Evolutionary conservation across 1,140 invertebrate species (phyloP).

Genomic region (Caenorhabditis latens): DNA sequence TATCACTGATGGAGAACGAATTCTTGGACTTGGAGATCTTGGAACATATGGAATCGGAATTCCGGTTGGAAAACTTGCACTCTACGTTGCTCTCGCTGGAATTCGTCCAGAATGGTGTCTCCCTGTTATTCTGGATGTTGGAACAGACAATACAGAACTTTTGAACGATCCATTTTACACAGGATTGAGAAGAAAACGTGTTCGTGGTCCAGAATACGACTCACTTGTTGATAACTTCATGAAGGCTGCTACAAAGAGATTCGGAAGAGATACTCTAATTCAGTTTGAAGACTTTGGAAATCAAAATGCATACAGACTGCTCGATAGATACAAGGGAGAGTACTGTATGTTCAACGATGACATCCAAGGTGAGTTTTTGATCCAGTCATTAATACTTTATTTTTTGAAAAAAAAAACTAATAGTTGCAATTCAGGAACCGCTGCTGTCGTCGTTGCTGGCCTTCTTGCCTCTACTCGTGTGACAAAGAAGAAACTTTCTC

Average conservation of each 20-base stretch:
- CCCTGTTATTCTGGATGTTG: conserved; percentile 91
- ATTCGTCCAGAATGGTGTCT: conserved; percentile 93
- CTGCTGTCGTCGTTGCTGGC: conserved; percentile 91
- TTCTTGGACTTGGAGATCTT: conserved; percentile 92
- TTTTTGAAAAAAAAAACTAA: not conserved
- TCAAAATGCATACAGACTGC: conserved; percentile 89
- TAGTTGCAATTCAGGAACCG: conserved; percentile 83
- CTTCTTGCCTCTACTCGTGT: conserved; percentile 86
- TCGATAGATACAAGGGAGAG: conserved; percentile 87
- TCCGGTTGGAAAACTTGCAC: conserved; percentile 90
- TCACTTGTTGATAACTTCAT: conserved; percentile 96
- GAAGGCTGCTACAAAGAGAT: conserved; percentile 87
- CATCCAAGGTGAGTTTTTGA: conserved; percentile 83
- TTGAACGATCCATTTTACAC: conserved; percentile 95
- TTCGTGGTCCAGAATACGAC: conserved; percentile 90
- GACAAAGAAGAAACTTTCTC: conserved; percentile 85
- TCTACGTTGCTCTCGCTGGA: conserved; percentile 92
- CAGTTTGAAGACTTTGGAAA: conserved; percentile 97
- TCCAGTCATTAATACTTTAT: not conserved
- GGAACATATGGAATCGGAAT: conserved; percentile 96
- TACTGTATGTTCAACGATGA: conserved; percentile 98
- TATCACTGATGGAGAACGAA: conserved; percentile 94
- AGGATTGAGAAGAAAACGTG: conserved; percentile 88
- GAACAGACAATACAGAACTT: conserved; percentile 90
- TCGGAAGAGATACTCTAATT: conserved; percentile 79